A percentile compares a stretch with the other conserved stretches of the same genome.
These are phyloP conservation scores for Candoia aspera DNA, from an alignment of 2,113 vertebrate genomes.

Conservation along the genomic window DNA sequence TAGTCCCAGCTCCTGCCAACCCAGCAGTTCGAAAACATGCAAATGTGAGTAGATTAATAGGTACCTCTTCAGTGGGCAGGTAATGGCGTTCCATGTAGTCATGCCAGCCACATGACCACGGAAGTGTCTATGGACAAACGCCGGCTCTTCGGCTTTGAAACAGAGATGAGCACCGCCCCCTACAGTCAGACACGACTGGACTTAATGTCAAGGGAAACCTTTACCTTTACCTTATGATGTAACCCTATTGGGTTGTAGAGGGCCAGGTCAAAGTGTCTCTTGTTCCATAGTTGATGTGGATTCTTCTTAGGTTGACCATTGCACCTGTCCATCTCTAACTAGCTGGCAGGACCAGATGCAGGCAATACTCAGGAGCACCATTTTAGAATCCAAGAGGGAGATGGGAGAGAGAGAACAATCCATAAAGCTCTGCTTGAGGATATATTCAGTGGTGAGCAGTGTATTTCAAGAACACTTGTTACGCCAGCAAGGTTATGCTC, in stretches of 20 bases:
- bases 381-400: not conserved
- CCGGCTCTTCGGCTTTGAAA: too few species aligned
- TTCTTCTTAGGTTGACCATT: not conserved
- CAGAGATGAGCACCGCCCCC: too few species aligned
- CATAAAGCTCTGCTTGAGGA: not conserved
- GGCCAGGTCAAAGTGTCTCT: not conserved
- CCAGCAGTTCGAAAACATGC: too few species aligned
- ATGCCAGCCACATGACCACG: too few species aligned
- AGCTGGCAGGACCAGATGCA: not conserved
- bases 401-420: not conserved
- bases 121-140: too few species aligned
- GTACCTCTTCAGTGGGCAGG: too few species aligned
- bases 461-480: not conserved
- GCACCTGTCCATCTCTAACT: not conserved
- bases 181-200: too few species aligned
- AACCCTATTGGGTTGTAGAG: not conserved
- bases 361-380: not conserved
- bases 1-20: too few species aligned
- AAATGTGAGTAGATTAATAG: too few species aligned
- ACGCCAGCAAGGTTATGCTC: not conserved
- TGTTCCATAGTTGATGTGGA: not conserved
- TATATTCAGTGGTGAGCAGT: not conserved
- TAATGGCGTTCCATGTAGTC: too few species aligned
- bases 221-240: too few species aligned
- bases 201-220: too few species aligned